These are phyloP conservation scores for Megaleporinus macrocephalus DNA, from an alignment of 2,113 vertebrate genomes.

Conservation along the genomic window DNA sequence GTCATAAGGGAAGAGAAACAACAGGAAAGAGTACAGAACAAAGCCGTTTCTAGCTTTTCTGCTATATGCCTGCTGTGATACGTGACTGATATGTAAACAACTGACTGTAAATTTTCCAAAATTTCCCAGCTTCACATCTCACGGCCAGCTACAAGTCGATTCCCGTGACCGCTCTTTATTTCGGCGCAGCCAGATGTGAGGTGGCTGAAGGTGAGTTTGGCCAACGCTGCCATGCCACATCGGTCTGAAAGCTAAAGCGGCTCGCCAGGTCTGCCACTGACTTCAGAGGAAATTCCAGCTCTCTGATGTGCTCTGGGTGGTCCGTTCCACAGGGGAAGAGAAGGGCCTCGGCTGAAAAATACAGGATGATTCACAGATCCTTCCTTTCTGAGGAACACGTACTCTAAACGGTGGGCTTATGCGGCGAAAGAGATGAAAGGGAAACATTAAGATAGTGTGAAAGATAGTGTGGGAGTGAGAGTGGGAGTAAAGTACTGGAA, in stretches of 20 bases:
- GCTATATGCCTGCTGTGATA: no score
- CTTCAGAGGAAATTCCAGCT: slow-evolving; percentile 65
- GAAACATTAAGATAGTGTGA: background rate
- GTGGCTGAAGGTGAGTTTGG: slow-evolving; percentile 26
- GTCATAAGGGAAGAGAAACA: no score
- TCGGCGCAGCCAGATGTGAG: slow-evolving; percentile 30
- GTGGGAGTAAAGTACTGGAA: background rate
- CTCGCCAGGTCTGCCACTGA: slow-evolving; percentile 41
- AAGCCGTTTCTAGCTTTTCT: no score
- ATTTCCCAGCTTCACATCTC: background rate
- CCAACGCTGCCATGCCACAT: slow-evolving; percentile 26
- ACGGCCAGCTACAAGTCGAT: slow-evolving; percentile 24
- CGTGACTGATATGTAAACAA: no score
- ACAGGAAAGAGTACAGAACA: no score
- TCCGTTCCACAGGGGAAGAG: slow-evolving; percentile 24
- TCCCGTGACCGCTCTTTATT: slow-evolving; percentile 27
- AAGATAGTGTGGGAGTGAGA: background rate
- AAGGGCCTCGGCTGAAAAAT: slow-evolving; percentile 20
- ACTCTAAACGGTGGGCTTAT: background rate
- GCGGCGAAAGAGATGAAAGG: background rate
- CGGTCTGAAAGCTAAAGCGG: slow-evolving; percentile 15
- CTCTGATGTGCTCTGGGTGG: slow-evolving; percentile 56
- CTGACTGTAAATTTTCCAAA: background rate
- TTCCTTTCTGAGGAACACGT: slow-evolving; percentile 22
- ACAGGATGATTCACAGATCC: slow-evolving; percentile 12